Percentiles rank a stretch among this genome's conserved stretches.
Evolutionary conservation across 2,888 invertebrate genomes (phyloP).

Genomic region (Lasioglossum villosulum): DNA sequence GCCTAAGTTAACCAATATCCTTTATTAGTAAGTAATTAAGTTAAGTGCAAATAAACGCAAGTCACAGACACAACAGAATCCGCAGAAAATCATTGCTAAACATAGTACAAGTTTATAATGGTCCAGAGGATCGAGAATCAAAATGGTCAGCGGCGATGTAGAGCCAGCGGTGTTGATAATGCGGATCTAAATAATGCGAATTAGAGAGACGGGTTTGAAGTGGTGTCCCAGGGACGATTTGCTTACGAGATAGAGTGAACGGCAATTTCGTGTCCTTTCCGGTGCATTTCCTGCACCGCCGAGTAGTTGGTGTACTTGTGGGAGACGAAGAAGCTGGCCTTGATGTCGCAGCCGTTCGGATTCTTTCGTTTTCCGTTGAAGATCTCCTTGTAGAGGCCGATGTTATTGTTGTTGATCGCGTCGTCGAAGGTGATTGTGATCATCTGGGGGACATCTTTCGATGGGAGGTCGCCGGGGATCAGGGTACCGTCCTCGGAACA

Average conservation of each 20-base stretch:
- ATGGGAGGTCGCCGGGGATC: slow-evolving; percentile 93
- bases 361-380: slow-evolving; percentile 95
- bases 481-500: slow-evolving; percentile 96
- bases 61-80: no score
- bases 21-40: no score
- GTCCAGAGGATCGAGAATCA: neutral
- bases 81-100: neutral
- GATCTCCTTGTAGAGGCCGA: slow-evolving; percentile 96
- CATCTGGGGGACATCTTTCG: slow-evolving; percentile 96
- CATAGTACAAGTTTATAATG: neutral
- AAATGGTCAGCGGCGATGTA: neutral
- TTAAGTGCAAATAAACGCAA: no score
- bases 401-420: slow-evolving; percentile 97
- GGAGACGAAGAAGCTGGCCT: slow-evolving; percentile 95
- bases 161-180: neutral
- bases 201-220: neutral
- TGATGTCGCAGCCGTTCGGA: slow-evolving; percentile 97
- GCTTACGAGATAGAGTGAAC: slow-evolving; percentile 97
- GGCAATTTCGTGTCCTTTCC: slow-evolving; percentile 97
- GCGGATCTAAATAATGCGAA: neutral
- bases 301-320: slow-evolving; percentile 98
- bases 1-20: no score
- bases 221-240: slow-evolving; percentile 4
- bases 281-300: slow-evolving; percentile 95
- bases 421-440: slow-evolving; percentile 97